Evolutionary conservation across 2,888 invertebrate species (phyloP), one percentile per base, ranked within the genome.

Genomic region (Rotaria sp.): DNA sequence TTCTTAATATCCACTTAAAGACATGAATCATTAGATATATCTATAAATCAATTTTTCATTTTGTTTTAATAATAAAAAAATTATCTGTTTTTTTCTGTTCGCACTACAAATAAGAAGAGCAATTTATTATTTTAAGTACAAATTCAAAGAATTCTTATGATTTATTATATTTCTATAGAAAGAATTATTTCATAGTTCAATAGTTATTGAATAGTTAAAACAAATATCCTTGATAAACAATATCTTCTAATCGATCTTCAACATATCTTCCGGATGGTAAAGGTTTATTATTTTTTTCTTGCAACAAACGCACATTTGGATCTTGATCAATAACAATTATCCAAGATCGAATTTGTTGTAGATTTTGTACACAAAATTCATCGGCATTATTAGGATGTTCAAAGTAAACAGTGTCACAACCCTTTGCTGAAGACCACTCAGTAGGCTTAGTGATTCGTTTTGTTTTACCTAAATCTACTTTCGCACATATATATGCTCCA

Each of bases 401-500:
- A 15, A n/a, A 80, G 26, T 80, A 80, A n/a, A 80, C 45, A 7
- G 80, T 80, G n/a, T 80, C 80, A 45, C 2, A 45, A 0, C n/a
- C 8, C 2, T 41, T 13, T 38, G 3, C 35, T 24, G n/a, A 11
- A 80, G 45, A 26, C 41, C 41, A 45, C 13, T 45, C 2, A 3
- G 24, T 2, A 26, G 80, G 45, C 2, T 24, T 11, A 13, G 45
- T 80, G 10, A 80, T 80, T 10, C 80, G 80, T 45, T 24, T 41
- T 41, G 80, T 80, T 45, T 45, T 80, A 26, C 80, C 80, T n/a
- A 80, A 15, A 41, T 80, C 35, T 1, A 80, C 80, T 80, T 80
- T 80, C n/a, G 80, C 80, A 80, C 80, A 80, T 5, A 80, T 80
- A 80, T 45, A 80, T 80, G 80, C 80, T 11, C 80, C 80, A 80